These are phyloP conservation scores for Elymnias hypermnestra DNA, from an alignment of 1,140 invertebrate genomes.

Conservation along the genomic window DNA sequence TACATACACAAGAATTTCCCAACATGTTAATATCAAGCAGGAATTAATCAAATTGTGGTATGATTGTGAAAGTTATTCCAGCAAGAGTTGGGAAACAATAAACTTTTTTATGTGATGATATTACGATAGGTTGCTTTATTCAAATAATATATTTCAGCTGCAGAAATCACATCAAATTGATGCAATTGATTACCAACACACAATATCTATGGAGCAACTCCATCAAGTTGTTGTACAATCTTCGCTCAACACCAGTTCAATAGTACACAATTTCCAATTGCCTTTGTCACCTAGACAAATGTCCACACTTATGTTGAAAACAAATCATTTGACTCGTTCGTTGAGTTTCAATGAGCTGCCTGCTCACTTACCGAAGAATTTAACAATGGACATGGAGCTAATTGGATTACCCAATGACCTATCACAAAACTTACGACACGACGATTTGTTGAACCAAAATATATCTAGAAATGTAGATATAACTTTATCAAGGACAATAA, in stretches of 20 bases:
- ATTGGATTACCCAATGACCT: constrained; percentile 37
- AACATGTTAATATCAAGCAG: too few relatives aligned
- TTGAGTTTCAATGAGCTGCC: constrained; percentile 54
- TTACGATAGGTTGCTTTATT: not conserved
- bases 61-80: too few relatives aligned
- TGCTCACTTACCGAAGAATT: constrained; percentile 41
- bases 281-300: constrained; percentile 58
- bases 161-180: constrained; percentile 56
- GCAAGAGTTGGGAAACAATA: too few relatives aligned
- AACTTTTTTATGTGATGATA: constrained; percentile 1
- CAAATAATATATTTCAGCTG: constrained; percentile 35
- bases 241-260: constrained; percentile 36
- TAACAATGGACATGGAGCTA: constrained; percentile 36
- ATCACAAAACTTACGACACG: constrained; percentile 38
- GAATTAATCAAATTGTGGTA: too few relatives aligned
- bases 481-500: constrained; percentile 30
- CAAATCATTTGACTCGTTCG: constrained; percentile 42
- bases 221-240: constrained; percentile 62
- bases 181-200: constrained; percentile 45
- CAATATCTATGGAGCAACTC: constrained; percentile 61
- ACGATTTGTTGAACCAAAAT: constrained; percentile 38
- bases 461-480: constrained; percentile 44
- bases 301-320: constrained; percentile 61
- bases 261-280: constrained; percentile 60
- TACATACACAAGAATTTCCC: too few relatives aligned